Evolutionary conservation across 2,888 invertebrate species (phyloP).

Genomic region (Drosophila stalkeri): DNA sequence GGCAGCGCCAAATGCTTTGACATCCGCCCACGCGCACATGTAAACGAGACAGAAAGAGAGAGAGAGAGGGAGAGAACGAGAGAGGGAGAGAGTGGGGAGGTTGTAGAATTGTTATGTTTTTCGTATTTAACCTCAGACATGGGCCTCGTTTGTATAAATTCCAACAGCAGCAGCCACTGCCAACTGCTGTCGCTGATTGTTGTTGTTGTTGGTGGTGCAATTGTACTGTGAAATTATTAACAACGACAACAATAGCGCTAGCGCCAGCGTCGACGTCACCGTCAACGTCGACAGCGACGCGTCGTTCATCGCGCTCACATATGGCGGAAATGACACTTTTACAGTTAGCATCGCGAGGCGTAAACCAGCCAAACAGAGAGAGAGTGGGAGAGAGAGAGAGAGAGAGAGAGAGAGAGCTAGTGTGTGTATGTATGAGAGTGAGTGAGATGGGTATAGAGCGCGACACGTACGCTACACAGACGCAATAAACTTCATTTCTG

Average conservation of each 20-base stretch:
- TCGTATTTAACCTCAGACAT: constrained; percentile 81
- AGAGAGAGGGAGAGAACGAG: not conserved
- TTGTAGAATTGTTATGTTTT: constrained; percentile 74
- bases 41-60: not conserved
- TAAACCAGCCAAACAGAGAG: constrained; percentile 5
- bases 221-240: constrained; percentile 76
- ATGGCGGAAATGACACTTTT: constrained; percentile 82
- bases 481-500: constrained; percentile 84
- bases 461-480: constrained; percentile 73
- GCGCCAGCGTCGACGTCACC: constrained; percentile 42
- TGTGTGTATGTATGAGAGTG: not conserved
- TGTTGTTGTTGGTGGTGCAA: constrained; percentile 51
- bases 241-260: constrained; percentile 60
- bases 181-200: constrained; percentile 58
- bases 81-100: not conserved
- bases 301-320: constrained; percentile 82
- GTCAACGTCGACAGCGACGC: constrained; percentile 55
- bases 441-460: constrained; percentile 20
- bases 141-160: constrained; percentile 80
- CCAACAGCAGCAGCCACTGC: constrained; percentile 57
- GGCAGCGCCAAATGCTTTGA: constrained; percentile 63
- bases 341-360: constrained; percentile 64
- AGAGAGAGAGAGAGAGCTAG: not conserved
- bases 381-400: too few species aligned
- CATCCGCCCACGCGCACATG: constrained; percentile 46